A percentile compares a stretch with the other conserved stretches of the same genome.
Conservation (phyloP, 1,140 invertebrate species). For the Drosophila tristis region DNA sequence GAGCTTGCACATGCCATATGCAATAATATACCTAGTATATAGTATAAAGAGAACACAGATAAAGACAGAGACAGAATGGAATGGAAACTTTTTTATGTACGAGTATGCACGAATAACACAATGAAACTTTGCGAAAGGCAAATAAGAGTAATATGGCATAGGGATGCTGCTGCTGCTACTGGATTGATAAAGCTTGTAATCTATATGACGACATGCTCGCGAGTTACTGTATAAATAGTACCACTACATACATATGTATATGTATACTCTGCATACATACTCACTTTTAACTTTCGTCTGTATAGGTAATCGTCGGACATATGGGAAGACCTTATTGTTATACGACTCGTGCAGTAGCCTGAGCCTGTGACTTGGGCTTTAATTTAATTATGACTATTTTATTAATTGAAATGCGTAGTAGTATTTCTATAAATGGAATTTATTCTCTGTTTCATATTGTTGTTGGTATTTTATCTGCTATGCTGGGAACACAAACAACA, state of each 20-base stretch:
- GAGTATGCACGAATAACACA: constrained; percentile 6
- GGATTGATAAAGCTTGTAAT: constrained; percentile 69
- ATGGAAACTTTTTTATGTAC: constrained; percentile 46
- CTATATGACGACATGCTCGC: constrained; percentile 61
- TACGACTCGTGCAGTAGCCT: constrained; percentile 42
- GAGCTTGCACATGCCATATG: constrained; percentile 9
- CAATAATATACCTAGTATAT: constrained; percentile 5
- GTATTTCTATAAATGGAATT: constrained; percentile 39
- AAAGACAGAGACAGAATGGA: constrained; percentile 10
- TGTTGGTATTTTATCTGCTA: constrained; percentile 16
- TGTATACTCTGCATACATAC: background rate
- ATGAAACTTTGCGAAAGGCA: constrained; percentile 4
- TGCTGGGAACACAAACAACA: too few relatives aligned
- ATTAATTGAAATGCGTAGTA: constrained; percentile 75
- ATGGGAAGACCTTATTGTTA: constrained; percentile 39
- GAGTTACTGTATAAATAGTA: constrained; percentile 35
- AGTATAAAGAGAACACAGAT: background rate
- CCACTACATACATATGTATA: constrained; percentile 18
- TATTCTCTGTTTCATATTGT: background rate
- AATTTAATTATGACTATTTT: constrained; percentile 79
- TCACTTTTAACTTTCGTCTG: constrained; percentile 11
- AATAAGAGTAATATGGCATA: constrained; percentile 47
- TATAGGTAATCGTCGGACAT: constrained; percentile 19
- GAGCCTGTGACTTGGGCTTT: constrained; percentile 27
- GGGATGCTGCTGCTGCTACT: constrained; percentile 15